Evolutionary conservation across 2,888 invertebrate species (phyloP).

Genomic region (Chymomyza fuscimana): DNA sequence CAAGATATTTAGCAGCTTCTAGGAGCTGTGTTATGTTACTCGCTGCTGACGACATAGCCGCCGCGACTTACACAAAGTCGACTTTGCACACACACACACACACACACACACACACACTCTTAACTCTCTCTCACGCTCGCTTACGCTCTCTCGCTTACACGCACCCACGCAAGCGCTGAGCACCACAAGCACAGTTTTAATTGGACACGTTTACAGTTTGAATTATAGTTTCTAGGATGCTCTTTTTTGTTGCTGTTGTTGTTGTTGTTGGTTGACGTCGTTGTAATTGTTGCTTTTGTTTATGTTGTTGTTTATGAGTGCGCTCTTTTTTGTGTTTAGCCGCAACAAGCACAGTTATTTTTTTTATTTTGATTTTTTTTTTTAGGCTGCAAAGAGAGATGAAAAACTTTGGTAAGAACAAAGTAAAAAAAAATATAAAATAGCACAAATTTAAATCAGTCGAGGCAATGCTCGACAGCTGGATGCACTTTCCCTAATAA

Average conservation of each 20-base stretch:
- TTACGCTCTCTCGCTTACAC: constrained; percentile 29
- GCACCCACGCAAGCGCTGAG: constrained; percentile 17
- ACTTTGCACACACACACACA: constrained; percentile 32
- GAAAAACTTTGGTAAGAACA: constrained; percentile 8
- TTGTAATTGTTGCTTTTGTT: constrained; percentile 27
- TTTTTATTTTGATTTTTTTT: neutral
- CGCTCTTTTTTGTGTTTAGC: neutral
- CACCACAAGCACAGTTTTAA: neutral
- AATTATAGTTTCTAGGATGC: neutral
- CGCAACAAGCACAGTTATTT: constrained; percentile 38
- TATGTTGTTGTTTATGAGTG: neutral
- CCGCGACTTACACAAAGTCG: constrained; percentile 7
- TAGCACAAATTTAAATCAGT: no score
- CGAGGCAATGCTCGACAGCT: no score
- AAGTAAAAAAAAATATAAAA: constrained; percentile 8
- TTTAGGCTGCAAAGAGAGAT: constrained; percentile 41
- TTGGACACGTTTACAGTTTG: constrained; percentile 54
- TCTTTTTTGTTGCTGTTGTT: constrained; percentile 22
- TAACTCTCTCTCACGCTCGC: neutral
- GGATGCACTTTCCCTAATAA: no score
- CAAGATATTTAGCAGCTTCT: constrained; percentile 77
- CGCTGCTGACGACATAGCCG: constrained; percentile 72
- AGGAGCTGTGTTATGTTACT: constrained; percentile 71
- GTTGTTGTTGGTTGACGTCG: constrained; percentile 12
- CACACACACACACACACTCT: constrained; percentile 26